These are phyloP conservation scores for Sinocyclocheilus anophthalmus DNA, from an alignment of 2,113 vertebrate genomes.

Conservation along the genomic window DNA sequence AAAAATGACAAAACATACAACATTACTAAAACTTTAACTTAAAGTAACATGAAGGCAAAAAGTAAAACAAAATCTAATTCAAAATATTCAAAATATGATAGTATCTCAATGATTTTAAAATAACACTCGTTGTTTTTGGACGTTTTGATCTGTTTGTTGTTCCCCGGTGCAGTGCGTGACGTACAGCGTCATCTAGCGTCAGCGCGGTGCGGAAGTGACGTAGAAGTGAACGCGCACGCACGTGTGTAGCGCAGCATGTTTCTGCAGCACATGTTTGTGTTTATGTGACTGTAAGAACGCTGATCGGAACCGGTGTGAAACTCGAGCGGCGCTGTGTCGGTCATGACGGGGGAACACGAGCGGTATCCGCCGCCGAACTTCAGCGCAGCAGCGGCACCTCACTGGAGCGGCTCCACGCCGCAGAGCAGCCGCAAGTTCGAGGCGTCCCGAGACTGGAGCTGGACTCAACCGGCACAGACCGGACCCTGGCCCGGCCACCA, in stretches of 20 bases:
- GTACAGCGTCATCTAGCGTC: not conserved
- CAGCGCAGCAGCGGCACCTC: slow-evolving; percentile 50
- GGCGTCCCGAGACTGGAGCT: slow-evolving; percentile 48
- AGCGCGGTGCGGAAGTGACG: slow-evolving; percentile 29
- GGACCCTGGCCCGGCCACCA: too few species aligned
- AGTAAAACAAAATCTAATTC: too few species aligned
- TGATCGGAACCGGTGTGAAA: not conserved
- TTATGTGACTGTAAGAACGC: not conserved
- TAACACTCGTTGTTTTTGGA: too few species aligned
- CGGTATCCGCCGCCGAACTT: slow-evolving; percentile 70
- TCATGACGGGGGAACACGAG: slow-evolving; percentile 61
- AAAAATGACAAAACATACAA: too few species aligned
- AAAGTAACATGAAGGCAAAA: too few species aligned
- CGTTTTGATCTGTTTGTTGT: too few species aligned
- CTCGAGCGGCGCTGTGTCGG: not conserved
- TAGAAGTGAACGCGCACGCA: not conserved
- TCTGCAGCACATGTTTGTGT: slow-evolving; percentile 7
- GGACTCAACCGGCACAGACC: too few species aligned
- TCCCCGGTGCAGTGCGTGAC: too few species aligned
- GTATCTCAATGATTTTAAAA: too few species aligned
- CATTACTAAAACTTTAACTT: too few species aligned
- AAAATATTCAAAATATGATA: too few species aligned
- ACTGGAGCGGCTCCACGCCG: slow-evolving; percentile 59
- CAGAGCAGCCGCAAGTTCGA: slow-evolving; percentile 49
- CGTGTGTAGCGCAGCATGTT: not conserved